phyloP scores from a whole-genome alignment of 2,888 invertebrate species.

The Scrobipalpa costella region DNA sequence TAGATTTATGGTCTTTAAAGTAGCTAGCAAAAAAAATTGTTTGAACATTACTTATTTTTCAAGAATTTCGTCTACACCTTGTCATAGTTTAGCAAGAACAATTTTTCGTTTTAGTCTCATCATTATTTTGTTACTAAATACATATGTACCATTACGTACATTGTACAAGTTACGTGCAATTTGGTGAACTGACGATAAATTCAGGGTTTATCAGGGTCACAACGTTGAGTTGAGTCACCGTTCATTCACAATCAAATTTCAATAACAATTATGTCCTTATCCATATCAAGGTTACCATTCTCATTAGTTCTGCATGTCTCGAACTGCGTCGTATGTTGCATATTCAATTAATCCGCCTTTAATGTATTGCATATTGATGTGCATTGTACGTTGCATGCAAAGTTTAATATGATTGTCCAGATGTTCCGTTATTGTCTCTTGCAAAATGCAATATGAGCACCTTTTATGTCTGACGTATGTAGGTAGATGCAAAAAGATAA shows the following conservation, averaged over 20 bases:
- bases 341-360: slow-evolving; percentile 7
- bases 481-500: not conserved
- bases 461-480: not conserved
- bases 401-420: not conserved
- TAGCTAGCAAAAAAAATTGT: not conserved
- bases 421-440: slow-evolving; percentile 4
- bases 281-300: slow-evolving; percentile 20
- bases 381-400: slow-evolving; percentile 10
- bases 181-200: not conserved
- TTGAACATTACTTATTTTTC: not conserved
- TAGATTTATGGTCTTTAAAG: not conserved
- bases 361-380: not conserved
- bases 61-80: not conserved
- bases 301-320: slow-evolving; percentile 15
- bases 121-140: not conserved
- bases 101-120: not conserved
- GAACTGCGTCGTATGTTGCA: slow-evolving; percentile 12
- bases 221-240: not conserved
- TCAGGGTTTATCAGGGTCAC: slow-evolving; percentile 22
- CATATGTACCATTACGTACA: too few relatives aligned
- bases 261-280: slow-evolving; percentile 17
- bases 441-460: too few relatives aligned
- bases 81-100: not conserved
- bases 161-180: not conserved
- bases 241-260: slow-evolving; percentile 13